Percentiles rank a stretch among this genome's conserved stretches.
Conservation (phyloP, 2,113 vertebrate species). For the Xenopus tropicalis region UCB_Xtro_10.0 CM004444.2:14565001-14565500, state of each 20-base stretch:
- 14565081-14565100: background rate
- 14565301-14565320: too few species aligned
- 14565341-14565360: too few species aligned
- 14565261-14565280: background rate
- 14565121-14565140: constrained; percentile 10
- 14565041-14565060: constrained; percentile 23
- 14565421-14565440: too few species aligned
- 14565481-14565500: too few species aligned
- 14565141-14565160: constrained; percentile 16
- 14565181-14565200: constrained; percentile 33
- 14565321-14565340: too few species aligned
- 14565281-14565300: too few species aligned
- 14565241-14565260: constrained; percentile 3
- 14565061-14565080: constrained; percentile 12
- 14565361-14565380: too few species aligned
- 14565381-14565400: too few species aligned
- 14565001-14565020: background rate
- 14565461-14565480: too few species aligned
- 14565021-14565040: constrained; percentile 11
- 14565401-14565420: too few species aligned
- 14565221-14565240: background rate
- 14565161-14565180: constrained; percentile 1
- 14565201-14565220: constrained; percentile 7
- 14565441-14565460: too few species aligned
- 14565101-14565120: constrained; percentile 2